Percentiles rank a stretch among this genome's conserved stretches.
phyloP scores from a whole-genome alignment of 53 echinoderm and acorn worm species.

The Paelopatides confundens region DNA sequence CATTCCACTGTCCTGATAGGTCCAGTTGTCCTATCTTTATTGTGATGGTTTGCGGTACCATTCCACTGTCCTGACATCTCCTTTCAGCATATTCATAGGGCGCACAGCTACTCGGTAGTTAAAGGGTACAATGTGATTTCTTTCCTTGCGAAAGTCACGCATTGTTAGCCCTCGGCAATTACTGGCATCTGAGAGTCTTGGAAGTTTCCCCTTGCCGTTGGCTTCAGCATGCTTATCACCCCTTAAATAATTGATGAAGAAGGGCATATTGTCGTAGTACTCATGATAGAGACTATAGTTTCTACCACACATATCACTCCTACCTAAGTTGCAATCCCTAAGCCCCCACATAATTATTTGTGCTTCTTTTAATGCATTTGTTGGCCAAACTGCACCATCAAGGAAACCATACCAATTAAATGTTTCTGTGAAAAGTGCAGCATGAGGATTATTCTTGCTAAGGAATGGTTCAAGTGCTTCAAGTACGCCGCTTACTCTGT shows the following conservation, averaged over 20 bases:
- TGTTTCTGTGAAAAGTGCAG: conserved; percentile 12
- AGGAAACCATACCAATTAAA: background rate
- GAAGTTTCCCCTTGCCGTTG: background rate
- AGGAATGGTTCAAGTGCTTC: conserved; percentile 10
- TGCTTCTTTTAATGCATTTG: background rate
- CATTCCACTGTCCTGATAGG: no score
- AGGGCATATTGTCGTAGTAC: conserved; percentile 65
- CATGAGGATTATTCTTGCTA: background rate
- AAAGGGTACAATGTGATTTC: conserved; percentile 73
- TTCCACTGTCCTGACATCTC: background rate
- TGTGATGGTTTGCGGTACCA: conserved; percentile 36
- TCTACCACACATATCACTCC: no score
- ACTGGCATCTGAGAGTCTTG: background rate
- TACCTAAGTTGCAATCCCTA: no score
- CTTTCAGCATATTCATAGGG: conserved; percentile 15
- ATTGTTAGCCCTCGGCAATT: conserved; percentile 44
- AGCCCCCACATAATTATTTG: background rate
- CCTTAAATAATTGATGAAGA: conserved; percentile 71
- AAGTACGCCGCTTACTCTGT: background rate
- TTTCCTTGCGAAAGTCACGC: conserved; percentile 69
- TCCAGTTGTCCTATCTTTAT: no score
- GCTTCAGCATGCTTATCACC: conserved; percentile 53
- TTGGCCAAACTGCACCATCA: background rate
- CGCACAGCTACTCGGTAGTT: background rate
- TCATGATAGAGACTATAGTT: background rate